Conservation (phyloP, 2,113 vertebrate genomes). For the Elanoides forficatus region DNA sequence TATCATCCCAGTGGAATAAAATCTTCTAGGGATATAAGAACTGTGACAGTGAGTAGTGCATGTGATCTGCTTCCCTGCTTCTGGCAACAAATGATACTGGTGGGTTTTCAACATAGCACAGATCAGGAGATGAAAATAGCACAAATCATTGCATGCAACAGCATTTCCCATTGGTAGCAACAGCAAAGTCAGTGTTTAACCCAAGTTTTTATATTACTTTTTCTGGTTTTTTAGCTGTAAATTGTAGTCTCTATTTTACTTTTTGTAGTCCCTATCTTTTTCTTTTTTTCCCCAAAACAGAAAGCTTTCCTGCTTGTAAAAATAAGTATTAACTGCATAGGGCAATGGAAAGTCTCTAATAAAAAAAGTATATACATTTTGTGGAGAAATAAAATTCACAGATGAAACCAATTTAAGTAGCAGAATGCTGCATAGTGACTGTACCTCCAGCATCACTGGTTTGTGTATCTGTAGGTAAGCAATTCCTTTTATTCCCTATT, state of each 20-base stretch:
- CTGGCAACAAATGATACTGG: background rate
- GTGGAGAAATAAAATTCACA: background rate
- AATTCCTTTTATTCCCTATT: background rate
- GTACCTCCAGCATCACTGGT: background rate
- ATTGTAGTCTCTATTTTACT: background rate
- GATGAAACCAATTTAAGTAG: background rate
- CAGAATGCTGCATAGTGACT: background rate
- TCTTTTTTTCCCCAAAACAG: background rate
- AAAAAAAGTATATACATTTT: background rate
- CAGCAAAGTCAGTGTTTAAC: background rate
- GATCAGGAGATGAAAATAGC: background rate
- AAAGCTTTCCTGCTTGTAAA: background rate
- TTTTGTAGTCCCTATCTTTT: background rate
- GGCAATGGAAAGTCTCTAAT: background rate
- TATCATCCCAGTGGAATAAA: background rate
- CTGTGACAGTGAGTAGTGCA: background rate
- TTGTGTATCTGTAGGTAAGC: background rate
- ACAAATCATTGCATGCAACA: background rate
- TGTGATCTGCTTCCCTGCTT: background rate
- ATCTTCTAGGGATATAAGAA: background rate
- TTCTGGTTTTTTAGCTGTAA: background rate
- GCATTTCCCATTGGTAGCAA: background rate
- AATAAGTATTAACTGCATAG: background rate
- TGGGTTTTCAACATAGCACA: background rate
- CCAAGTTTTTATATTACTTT: background rate